A percentile compares a stretch with the other conserved stretches of the same genome.
Evolutionary conservation across 2,888 invertebrate species (phyloP).

Genomic region (Geotrupes spiniger): DNA sequence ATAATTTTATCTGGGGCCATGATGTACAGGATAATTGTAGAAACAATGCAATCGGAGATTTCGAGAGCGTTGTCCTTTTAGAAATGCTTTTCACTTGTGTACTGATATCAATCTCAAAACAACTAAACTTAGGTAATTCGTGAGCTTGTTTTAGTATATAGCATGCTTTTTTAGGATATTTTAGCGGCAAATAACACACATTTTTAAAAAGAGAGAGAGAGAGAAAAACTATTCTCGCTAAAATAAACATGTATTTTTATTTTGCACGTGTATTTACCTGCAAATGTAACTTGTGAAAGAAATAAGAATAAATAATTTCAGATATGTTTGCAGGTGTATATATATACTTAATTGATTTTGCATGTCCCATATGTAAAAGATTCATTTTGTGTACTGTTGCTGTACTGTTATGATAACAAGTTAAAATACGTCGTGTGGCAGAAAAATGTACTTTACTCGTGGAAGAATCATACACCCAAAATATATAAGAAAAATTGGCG

Average conservation of each 20-base stretch:
- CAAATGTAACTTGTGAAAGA: slow-evolving; percentile 6
- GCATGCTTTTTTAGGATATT: slow-evolving; percentile 15
- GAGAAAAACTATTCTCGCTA: slow-evolving; percentile 20
- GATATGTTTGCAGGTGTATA: background rate
- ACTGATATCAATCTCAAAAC: too few species aligned
- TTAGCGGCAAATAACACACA: slow-evolving; percentile 13
- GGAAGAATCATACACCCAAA: too few species aligned
- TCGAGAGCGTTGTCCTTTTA: too few species aligned
- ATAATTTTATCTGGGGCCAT: too few species aligned
- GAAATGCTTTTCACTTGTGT: too few species aligned
- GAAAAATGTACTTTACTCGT: too few species aligned
- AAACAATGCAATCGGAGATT: too few species aligned
- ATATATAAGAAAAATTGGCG: too few species aligned
- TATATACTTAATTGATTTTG: slow-evolving; percentile 30
- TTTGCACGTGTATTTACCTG: slow-evolving; percentile 22
- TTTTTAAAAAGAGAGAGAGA: background rate
- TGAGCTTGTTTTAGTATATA: slow-evolving; percentile 2
- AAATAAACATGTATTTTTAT: slow-evolving; percentile 21
- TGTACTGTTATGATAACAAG: too few species aligned
- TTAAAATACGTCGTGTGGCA: too few species aligned
- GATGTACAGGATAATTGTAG: too few species aligned
- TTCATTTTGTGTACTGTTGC: slow-evolving; percentile 29
- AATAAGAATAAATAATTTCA: background rate
- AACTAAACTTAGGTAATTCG: background rate
- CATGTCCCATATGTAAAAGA: slow-evolving; percentile 31